Evolutionary conservation across 2,797 vertebrate species (phyloP).

Genomic region (Pseudocheirus occidentalis): DNA sequence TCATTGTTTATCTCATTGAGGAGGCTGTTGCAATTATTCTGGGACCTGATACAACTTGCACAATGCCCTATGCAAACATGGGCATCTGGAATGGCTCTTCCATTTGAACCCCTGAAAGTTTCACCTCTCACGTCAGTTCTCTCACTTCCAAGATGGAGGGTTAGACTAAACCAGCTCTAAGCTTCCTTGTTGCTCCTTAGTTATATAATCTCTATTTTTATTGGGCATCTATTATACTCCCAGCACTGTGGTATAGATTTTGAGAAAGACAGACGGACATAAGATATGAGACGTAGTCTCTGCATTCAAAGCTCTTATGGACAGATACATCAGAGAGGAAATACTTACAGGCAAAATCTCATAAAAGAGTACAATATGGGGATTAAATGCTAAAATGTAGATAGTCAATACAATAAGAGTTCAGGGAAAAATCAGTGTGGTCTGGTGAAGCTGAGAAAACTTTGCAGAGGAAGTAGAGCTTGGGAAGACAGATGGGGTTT

Average conservation of each 20-base stretch:
- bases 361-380: neutral
- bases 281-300: neutral
- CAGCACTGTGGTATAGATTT: neutral
- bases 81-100: neutral
- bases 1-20: neutral
- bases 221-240: neutral
- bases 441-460: neutral
- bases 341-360: neutral
- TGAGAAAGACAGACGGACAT: neutral
- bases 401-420: neutral
- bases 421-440: neutral
- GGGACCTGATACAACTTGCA: neutral
- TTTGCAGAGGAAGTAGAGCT: neutral
- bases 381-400: neutral
- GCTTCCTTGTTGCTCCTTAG: neutral
- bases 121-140: neutral
- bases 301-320: neutral
- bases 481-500: neutral
- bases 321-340: neutral
- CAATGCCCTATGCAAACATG: neutral
- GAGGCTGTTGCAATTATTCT: neutral
- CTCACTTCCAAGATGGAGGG: neutral
- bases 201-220: neutral
- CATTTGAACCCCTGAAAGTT: neutral
- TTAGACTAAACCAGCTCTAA: neutral